Evolutionary conservation across 1,140 invertebrate genomes (phyloP).

Genomic region (Onthophagus taurus): DNA sequence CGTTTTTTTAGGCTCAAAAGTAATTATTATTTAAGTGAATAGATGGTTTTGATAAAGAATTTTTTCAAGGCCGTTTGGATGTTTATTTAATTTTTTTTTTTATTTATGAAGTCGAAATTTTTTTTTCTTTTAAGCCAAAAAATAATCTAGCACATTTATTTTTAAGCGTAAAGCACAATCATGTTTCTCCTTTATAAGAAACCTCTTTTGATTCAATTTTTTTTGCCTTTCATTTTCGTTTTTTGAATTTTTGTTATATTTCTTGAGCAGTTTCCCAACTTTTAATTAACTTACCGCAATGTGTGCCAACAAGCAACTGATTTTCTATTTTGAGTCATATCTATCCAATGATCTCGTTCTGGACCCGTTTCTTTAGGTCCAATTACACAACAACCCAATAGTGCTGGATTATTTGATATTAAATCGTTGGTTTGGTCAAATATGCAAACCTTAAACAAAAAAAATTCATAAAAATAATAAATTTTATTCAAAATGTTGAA

Average conservation of each 20-base stretch:
- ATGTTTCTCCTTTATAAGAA: too few species aligned
- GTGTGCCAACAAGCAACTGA: constrained; percentile 78
- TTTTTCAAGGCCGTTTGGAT: too few species aligned
- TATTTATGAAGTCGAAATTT: too few species aligned
- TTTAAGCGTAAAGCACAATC: too few species aligned
- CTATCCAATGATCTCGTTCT: constrained; percentile 65
- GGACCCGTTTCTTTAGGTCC: constrained; percentile 52
- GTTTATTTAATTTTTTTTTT: too few species aligned
- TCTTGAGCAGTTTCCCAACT: constrained; percentile 11
- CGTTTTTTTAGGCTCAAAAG: too few species aligned
- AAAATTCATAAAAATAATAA: neutral
- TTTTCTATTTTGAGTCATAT: constrained; percentile 71
- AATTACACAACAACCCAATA: constrained; percentile 62
- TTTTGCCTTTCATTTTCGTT: constrained; percentile 1
- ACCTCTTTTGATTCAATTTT: too few species aligned
- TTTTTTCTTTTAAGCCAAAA: too few species aligned
- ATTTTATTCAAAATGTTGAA: neutral
- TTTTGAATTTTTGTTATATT: constrained; percentile 3
- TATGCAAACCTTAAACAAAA: constrained; percentile 44
- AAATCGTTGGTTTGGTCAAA: constrained; percentile 51
- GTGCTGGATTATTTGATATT: constrained; percentile 57
- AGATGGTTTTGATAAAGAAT: too few species aligned
- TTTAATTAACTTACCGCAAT: constrained; percentile 42
- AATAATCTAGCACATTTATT: too few species aligned
- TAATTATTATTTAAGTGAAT: too few species aligned